Percentiles rank a stretch among this genome's conserved stretches.
Conservation (phyloP, 2,888 invertebrate genomes). For the Neoscelio sp. region DNA sequence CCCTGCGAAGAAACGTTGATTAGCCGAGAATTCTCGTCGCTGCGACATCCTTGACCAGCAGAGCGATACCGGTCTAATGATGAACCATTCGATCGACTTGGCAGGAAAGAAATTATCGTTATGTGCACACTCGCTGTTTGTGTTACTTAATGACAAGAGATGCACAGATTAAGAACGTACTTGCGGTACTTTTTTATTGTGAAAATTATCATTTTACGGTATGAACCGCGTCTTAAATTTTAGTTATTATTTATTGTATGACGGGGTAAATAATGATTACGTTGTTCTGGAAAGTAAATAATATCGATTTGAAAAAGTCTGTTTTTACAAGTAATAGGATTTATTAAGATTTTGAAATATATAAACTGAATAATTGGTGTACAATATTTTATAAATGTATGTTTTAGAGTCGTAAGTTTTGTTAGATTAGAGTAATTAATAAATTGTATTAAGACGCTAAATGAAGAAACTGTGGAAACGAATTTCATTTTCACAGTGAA, state of each 20-base stretch:
- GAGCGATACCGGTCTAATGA: conserved; percentile 67
- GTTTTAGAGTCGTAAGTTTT: too few species aligned
- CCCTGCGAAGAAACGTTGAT: conserved; percentile 68
- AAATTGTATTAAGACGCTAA: too few species aligned
- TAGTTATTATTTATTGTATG: too few species aligned
- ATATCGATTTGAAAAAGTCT: too few species aligned
- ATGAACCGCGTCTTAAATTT: conserved; percentile 38
- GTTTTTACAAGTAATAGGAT: too few species aligned
- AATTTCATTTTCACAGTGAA: too few species aligned
- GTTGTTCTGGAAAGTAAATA: too few species aligned
- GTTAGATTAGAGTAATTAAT: too few species aligned
- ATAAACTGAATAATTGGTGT: too few species aligned
- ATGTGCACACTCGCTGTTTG: conserved; percentile 59
- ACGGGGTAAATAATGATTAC: neutral
- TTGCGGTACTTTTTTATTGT: conserved; percentile 64
- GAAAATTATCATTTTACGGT: conserved; percentile 60
- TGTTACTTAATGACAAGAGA: conserved; percentile 68
- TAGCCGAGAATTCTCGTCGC: conserved; percentile 68
- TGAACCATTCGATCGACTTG: conserved; percentile 68
- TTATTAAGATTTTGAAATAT: too few species aligned
- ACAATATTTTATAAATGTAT: too few species aligned
- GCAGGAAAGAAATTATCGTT: conserved; percentile 63
- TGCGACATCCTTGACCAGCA: conserved; percentile 69
- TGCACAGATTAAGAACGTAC: conserved; percentile 62
- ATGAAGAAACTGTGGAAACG: too few species aligned